These are phyloP conservation scores for Limnephilus lunatus DNA, from an alignment of 2,888 invertebrate species.

Conservation along the genomic window DNA sequence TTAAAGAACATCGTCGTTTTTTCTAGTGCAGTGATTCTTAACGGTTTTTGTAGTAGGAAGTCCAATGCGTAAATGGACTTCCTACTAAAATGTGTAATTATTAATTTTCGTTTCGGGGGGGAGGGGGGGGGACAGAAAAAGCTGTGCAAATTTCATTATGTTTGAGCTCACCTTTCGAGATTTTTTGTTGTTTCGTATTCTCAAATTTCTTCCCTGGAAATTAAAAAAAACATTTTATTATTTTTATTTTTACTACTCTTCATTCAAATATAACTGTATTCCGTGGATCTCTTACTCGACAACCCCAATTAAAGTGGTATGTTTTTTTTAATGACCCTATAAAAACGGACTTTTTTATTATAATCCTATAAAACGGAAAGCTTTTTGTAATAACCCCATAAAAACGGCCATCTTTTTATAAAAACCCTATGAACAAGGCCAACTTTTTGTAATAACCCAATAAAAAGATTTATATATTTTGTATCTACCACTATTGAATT, in stretches of 20 bases:
- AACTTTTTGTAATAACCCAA: too few relatives aligned
- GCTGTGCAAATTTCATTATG: too few relatives aligned
- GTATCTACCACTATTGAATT: not conserved
- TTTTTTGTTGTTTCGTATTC: not conserved
- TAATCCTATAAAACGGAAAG: not conserved
- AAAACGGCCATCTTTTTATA: not conserved
- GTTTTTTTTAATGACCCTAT: not conserved
- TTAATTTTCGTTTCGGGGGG: too few relatives aligned
- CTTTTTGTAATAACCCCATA: not conserved
- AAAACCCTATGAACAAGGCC: not conserved
- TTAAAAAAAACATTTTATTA: not conserved
- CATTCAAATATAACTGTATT: not conserved
- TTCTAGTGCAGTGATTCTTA: too few relatives aligned
- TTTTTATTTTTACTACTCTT: not conserved
- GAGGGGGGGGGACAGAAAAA: too few relatives aligned
- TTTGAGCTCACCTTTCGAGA: too few relatives aligned
- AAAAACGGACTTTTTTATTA: not conserved
- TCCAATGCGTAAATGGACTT: too few relatives aligned
- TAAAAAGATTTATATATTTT: not conserved
- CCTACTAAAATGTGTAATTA: too few relatives aligned
- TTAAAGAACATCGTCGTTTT: not conserved
- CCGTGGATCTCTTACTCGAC: not conserved
- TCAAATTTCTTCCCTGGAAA: not conserved
- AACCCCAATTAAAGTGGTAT: not conserved
- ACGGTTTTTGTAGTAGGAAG: not conserved